phyloP scores from a whole-genome alignment of 2,113 vertebrate species.

The Chloropsis hardwickii region DNA sequence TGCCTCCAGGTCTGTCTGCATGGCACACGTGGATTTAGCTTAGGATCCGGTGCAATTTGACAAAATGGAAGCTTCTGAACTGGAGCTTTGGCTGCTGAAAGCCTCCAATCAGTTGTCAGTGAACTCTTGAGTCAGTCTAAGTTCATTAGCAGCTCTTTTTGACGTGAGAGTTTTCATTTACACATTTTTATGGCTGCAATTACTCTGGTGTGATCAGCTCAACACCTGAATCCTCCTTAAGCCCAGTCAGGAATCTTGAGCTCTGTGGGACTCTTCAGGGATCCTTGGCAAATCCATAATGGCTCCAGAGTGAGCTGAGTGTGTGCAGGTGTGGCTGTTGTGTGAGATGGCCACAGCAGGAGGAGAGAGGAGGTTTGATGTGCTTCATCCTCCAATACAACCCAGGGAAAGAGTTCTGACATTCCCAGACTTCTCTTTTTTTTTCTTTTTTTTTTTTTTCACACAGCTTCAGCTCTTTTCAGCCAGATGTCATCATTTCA shows the following conservation, averaged over 20 bases:
- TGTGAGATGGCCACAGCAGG: background rate
- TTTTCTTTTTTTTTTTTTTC: no score
- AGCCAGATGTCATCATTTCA: background rate
- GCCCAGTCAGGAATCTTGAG: background rate
- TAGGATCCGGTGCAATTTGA: background rate
- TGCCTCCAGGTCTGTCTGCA: background rate
- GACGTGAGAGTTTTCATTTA: background rate
- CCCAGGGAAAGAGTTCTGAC: background rate
- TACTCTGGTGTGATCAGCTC: background rate
- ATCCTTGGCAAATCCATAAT: background rate
- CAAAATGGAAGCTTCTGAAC: background rate
- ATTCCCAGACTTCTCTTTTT: background rate
- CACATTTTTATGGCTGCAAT: background rate
- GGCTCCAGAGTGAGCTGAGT: background rate
- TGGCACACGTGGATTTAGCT: background rate
- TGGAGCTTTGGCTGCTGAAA: background rate
- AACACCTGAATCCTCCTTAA: background rate
- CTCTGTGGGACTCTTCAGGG: background rate
- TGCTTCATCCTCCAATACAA: background rate
- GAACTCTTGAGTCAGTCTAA: background rate
- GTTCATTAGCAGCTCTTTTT: background rate
- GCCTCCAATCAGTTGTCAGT: fast-evolving
- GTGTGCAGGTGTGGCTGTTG: background rate
- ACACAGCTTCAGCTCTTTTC: background rate
- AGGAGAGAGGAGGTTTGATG: background rate